Evolutionary conservation across 2,797 vertebrate species (phyloP).

Genomic region (Semaprochilodus insignis): DNA sequence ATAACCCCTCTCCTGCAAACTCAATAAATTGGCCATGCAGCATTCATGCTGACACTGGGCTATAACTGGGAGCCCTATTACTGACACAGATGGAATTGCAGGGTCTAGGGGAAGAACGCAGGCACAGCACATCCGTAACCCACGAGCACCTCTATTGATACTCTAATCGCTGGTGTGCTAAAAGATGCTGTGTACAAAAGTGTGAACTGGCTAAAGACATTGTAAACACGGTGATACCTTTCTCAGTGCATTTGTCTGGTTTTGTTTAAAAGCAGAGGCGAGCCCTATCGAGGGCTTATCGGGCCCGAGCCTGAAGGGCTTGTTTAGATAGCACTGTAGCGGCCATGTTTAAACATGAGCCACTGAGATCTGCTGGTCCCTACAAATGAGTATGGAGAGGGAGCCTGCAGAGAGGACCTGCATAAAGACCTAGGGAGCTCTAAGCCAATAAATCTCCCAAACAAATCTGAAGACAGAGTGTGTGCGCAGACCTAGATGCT

Average conservation of each 20-base stretch:
- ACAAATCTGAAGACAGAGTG: conserved; percentile 15
- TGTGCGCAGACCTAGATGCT: not conserved
- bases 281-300: conserved; percentile 54
- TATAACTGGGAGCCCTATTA: conserved; percentile 2
- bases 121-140: conserved; percentile 9
- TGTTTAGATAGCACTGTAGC: conserved; percentile 59
- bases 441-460: conserved; percentile 47
- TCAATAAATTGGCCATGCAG: conserved; percentile 21
- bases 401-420: conserved; percentile 15
- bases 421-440: conserved; percentile 33
- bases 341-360: conserved; percentile 63
- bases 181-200: conserved; percentile 31
- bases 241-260: conserved; percentile 46
- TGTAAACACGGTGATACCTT: conserved; percentile 28
- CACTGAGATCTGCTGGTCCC: conserved; percentile 43
- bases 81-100: not conserved
- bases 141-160: conserved; percentile 8
- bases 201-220: conserved; percentile 24
- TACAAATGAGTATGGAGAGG: conserved; percentile 52
- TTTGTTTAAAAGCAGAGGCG: conserved; percentile 55
- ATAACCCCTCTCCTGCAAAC: conserved; percentile 12
- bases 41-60: conserved; percentile 2
- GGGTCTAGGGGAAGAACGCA: not conserved
- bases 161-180: conserved; percentile 17
- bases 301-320: conserved; percentile 54